Conservation (phyloP, 2,797 vertebrate species). For the Salmo trutta region DNA sequence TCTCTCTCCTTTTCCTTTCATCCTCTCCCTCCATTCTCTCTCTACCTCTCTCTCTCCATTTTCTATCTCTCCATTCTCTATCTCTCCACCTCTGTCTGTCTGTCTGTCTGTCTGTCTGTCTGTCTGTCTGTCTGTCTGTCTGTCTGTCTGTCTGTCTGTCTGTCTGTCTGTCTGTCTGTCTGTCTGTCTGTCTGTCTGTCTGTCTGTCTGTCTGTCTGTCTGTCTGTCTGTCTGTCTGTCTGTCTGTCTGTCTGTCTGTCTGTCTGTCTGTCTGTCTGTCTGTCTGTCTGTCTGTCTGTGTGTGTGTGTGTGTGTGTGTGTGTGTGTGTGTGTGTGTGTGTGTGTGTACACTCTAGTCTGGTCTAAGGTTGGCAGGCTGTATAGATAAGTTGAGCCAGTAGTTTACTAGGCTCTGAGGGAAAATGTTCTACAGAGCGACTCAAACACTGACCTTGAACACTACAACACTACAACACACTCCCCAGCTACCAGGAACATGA, state of each 20-base stretch:
- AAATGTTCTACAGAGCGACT: neutral
- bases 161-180: too few species aligned
- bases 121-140: neutral
- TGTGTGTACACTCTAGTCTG: neutral
- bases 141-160: neutral
- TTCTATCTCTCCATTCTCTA: neutral
- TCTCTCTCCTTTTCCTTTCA: neutral
- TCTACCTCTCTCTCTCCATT: slow-evolving; percentile 68
- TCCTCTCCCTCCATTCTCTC: neutral
- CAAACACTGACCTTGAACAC: slow-evolving; percentile 11
- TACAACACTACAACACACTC: neutral
- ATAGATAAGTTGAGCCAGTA: neutral
- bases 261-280: too few species aligned
- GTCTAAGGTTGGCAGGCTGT: neutral
- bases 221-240: neutral
- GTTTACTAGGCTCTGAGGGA: neutral
- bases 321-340: too few species aligned
- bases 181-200: too few species aligned
- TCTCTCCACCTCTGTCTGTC: neutral
- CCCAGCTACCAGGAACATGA: too few species aligned
- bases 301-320: too few species aligned
- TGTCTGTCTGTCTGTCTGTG: too few species aligned
- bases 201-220: too few species aligned
- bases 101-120: neutral
- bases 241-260: neutral